Base-by-base conservation (phyloP, 1,140 invertebrate genomes). In the Berghia stephanieae region DNA sequence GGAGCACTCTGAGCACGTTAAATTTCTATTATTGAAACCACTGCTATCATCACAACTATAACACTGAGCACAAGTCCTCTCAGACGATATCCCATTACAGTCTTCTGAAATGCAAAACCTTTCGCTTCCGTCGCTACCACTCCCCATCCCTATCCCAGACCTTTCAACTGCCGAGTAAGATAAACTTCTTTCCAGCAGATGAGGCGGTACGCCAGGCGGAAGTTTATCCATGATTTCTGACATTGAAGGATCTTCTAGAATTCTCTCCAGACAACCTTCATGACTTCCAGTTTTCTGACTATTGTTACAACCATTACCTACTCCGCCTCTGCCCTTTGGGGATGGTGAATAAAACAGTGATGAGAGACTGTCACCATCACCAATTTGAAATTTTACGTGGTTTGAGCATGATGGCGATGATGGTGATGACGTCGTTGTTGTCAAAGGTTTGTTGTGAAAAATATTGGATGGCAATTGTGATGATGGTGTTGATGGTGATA, bases 391-490 rank as follows among this genome's bases (percentile, higher is more conserved):
- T 27, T 16, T 63, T 8, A 63, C 57, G 57, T 63, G 57, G 27
- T 49, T 75, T 40, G 42, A 27, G 31, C n/a, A 1, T 5, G 34
- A 63, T 40, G 52, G 40, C 74, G 68, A 43, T 68, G 46, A 16
- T 76, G 74, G 68, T 63, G 68, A n/a, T n/a, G n/a, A n/a, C n/a
- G n/a, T n/a, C n/a, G n/a, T n/a, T n/a, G n/a, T n/a, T n/a, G n/a
- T n/a, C n/a, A n/a, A n/a, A n/a, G n/a, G n/a, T n/a, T n/a, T n/a
- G n/a, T n/a, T n/a, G n/a, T n/a, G n/a, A n/a, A n/a, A n/a, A n/a
- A n/a, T n/a, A n/a, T n/a, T 2, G 18, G 34, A 63, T 40, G 52
- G 40, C 74, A 76, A 43, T 68, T 67, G n/a, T 76, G 74, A 76
- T 63, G 68, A n/a, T n/a, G n/a, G n/a, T n/a, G n/a, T n/a, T n/a